phyloP scores from a whole-genome alignment of 2,888 invertebrate genomes.

The Poecilus cupreus region DNA sequence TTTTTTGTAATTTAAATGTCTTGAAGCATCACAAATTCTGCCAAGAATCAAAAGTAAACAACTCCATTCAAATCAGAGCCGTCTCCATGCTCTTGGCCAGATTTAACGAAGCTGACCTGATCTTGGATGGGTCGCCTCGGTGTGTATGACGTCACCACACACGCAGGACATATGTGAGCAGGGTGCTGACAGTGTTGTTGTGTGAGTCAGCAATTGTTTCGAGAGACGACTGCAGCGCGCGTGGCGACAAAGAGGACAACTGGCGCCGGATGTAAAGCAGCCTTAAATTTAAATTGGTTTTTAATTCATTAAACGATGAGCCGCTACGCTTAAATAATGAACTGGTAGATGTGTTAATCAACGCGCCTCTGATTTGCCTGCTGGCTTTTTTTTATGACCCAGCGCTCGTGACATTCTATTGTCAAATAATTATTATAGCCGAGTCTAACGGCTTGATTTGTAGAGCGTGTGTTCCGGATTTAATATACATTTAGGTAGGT shows the following conservation, averaged over 20 bases:
- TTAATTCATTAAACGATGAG: conserved; percentile 49
- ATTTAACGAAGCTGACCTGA: conserved; percentile 4
- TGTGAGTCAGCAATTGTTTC: conserved; percentile 45
- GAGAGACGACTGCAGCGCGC: conserved; percentile 30
- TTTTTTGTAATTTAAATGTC: no score
- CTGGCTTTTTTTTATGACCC: not conserved
- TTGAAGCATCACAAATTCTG: not conserved
- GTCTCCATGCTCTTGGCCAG: not conserved
- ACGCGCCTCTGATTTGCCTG: not conserved
- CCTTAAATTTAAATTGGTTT: conserved; percentile 57
- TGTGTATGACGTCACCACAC: not conserved
- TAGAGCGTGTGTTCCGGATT: no score
- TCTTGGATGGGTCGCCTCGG: not conserved
- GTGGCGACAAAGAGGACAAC: conserved; percentile 26
- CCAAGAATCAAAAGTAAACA: conserved; percentile 8
- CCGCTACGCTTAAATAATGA: conserved; percentile 16
- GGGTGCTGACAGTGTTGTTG: not conserved
- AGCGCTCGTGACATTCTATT: no score
- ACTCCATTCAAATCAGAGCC: conserved; percentile 23
- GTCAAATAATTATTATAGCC: no score
- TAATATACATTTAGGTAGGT: no score
- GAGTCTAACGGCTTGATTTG: no score
- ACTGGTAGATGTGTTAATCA: conserved; percentile 20
- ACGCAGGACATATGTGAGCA: conserved; percentile 6
- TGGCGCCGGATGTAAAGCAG: conserved; percentile 54